These are phyloP conservation scores for Diploscapter pachys DNA, from an alignment of 1,140 invertebrate species.

Conservation along the genomic window DNA sequence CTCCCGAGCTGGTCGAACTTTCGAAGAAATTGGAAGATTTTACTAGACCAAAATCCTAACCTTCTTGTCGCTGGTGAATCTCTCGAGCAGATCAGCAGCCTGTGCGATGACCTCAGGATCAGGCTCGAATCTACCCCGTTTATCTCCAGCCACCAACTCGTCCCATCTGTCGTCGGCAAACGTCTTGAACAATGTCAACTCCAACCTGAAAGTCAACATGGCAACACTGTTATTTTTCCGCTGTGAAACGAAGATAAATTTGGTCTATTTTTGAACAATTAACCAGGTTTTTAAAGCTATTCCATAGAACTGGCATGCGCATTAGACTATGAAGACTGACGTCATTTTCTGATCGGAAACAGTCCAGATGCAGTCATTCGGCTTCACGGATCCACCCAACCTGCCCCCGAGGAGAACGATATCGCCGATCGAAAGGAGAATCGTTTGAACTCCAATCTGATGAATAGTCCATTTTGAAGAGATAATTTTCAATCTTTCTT, in stretches of 20 bases:
- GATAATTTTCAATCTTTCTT: background rate
- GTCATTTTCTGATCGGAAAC: conserved; percentile 4
- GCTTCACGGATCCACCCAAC: conserved; percentile 5
- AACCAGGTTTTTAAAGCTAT: too few species aligned
- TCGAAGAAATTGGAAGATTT: background rate
- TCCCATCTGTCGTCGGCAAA: conserved; percentile 6
- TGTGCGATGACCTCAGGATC: conserved; percentile 1
- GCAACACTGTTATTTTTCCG: too few species aligned
- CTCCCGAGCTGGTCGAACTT: background rate
- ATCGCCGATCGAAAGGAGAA: conserved; percentile 2
- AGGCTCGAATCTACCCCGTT: conserved; percentile 2
- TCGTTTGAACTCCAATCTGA: background rate
- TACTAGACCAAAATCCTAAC: background rate
- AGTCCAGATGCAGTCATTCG: conserved; percentile 11
- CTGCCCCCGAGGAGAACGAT: background rate
- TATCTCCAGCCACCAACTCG: conserved; percentile 7
- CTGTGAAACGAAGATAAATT: conserved; percentile 7
- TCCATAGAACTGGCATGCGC: too few species aligned
- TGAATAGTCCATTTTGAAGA: background rate
- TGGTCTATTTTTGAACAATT: background rate
- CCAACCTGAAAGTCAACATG: background rate
- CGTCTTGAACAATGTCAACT: conserved; percentile 11
- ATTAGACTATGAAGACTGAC: background rate
- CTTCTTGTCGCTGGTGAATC: conserved; percentile 4
- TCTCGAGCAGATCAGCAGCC: conserved; percentile 9